Conservation (phyloP, 2,797 vertebrate genomes). For the Myotis daubentonii region DNA sequence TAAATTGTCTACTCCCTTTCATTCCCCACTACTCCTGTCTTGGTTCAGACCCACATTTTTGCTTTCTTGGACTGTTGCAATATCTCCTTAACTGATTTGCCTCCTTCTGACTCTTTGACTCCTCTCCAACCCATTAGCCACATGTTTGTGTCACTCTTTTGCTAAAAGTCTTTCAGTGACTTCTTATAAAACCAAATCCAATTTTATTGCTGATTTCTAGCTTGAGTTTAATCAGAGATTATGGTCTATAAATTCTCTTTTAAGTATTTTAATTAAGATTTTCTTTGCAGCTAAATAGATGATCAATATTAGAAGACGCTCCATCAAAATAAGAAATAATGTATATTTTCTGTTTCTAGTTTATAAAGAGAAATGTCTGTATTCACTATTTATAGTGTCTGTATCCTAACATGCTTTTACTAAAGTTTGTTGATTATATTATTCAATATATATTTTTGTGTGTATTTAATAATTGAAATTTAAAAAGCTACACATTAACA, state of each 20-base stretch:
- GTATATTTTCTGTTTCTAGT: not conserved
- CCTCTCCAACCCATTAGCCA: not conserved
- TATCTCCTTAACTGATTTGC: not conserved
- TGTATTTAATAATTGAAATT: constrained; percentile 1
- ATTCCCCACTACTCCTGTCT: not conserved
- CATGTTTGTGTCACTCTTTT: not conserved
- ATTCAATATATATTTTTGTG: not conserved
- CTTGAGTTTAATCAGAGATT: not conserved
- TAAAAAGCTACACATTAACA: not conserved
- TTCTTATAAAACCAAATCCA: not conserved
- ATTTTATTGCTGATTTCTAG: not conserved
- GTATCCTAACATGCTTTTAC: not conserved
- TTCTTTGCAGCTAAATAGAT: not conserved
- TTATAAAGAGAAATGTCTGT: not conserved
- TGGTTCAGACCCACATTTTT: not conserved
- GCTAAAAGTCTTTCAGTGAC: not conserved
- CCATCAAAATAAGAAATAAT: not conserved
- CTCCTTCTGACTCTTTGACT: not conserved
- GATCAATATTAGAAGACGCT: not conserved
- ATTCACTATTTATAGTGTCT: not conserved
- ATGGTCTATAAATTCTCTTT: not conserved
- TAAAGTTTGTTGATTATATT: not conserved
- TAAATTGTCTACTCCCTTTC: not conserved
- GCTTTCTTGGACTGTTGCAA: not conserved
- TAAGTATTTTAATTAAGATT: not conserved